Percentiles rank a stretch among this genome's conserved stretches.
Evolutionary conservation across 2,113 vertebrate genomes (phyloP).

Genomic region (Misgurnus anguillicaudatus): DNA sequence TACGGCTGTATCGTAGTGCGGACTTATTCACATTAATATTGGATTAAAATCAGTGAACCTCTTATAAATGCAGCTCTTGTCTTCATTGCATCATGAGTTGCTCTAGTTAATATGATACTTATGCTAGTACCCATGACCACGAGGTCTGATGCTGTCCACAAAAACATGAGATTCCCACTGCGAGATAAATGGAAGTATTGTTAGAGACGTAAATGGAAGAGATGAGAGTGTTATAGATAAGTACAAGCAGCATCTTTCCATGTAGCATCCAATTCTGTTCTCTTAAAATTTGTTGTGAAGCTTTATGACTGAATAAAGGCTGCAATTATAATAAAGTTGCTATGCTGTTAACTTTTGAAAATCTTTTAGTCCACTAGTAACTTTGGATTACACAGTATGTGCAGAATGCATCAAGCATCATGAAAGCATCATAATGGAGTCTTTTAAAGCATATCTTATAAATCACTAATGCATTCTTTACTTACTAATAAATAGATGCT

Average conservation of each 20-base stretch:
- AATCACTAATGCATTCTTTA: neutral
- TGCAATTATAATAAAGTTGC: too few species aligned
- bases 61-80: constrained; percentile 42
- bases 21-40: neutral
- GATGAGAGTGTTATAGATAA: too few species aligned
- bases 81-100: constrained; percentile 60
- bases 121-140: constrained; percentile 65
- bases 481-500: neutral
- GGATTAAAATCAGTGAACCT: constrained; percentile 1
- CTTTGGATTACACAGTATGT: neutral
- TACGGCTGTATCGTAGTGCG: neutral
- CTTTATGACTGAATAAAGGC: neutral
- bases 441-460: neutral
- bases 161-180: constrained; percentile 58
- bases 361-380: too few species aligned
- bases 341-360: too few species aligned
- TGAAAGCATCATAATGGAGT: neutral
- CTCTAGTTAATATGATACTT: constrained; percentile 63
- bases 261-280: too few species aligned
- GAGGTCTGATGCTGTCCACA: constrained; percentile 15
- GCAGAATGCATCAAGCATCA: too few species aligned
- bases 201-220: constrained; percentile 35
- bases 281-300: too few species aligned
- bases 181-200: constrained; percentile 56
- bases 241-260: too few species aligned